Base-by-base conservation (phyloP, 2,113 vertebrate genomes). In the Gobiocypris rarus region DNA sequence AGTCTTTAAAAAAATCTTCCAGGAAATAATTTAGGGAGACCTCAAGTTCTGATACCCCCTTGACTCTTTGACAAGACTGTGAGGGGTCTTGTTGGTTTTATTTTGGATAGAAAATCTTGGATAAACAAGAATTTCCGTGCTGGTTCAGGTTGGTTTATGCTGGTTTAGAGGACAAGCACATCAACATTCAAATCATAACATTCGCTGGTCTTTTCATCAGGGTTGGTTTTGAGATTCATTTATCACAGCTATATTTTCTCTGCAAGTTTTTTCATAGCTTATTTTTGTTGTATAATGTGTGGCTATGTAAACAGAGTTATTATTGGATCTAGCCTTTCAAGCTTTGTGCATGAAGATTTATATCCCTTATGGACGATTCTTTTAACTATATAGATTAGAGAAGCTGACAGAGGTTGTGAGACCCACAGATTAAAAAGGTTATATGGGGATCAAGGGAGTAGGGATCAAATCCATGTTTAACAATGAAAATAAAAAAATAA, bases 391-490 rank as follows among this genome's bases (percentile, higher is more conserved):
- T 75, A 48, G n/a, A 24, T 73, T 34, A 10, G 34, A 77, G 50
- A 43, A 8, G 19, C 22, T 59, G n/a, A 77, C 34, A 77, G 6
- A 77, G 75, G 34, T 59, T 77, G 54, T 58, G 31, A 77, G 31
- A 59, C 52, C 43, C 9, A 14, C 4, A 4, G 56, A 45, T 45
- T 61, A 43, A 61, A 63, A 79, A 17, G 6, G 56, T 17, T 61
- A 59, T 11, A 77, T 43, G 43, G 17, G 22, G n/a, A 61, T 58
- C 22, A 78, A 59, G 31, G 38, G 22, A 73, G 41, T 15, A 15
- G 19, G 48, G 41, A n/a, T 19, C 52, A 77, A 77, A 77, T 58
- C 75, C 52, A 22, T 38, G 54, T 58, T 77, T 56, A 41, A 41
- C 54, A 8, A 9, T 19, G n/a, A 22, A 2, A 75, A 34, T 34